Percentiles rank a stretch among this genome's conserved stretches.
Conservation (phyloP, 2,797 vertebrate genomes). For the Protosalanx chinensis region DNA sequence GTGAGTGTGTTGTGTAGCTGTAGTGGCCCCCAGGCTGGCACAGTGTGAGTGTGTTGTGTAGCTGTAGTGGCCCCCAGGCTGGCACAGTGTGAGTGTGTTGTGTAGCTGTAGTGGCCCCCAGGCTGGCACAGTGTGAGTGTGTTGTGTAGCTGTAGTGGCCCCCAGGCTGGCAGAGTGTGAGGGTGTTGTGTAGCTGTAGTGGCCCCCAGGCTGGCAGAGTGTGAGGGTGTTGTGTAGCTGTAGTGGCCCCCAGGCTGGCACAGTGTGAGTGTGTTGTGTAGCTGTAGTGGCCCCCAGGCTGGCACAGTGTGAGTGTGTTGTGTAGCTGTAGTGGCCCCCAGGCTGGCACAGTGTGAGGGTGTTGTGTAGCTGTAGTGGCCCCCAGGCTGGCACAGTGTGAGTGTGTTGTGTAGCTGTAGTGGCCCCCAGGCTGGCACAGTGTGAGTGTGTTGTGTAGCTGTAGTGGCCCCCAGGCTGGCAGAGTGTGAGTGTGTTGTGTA, state of each 20-base stretch:
- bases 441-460: neutral
- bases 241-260: neutral
- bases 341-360: neutral
- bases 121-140: neutral
- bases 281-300: neutral
- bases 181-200: neutral
- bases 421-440: too few species aligned
- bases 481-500: neutral
- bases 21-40: neutral
- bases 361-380: neutral
- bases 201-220: too few species aligned
- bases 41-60: neutral
- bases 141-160: too few species aligned
- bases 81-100: too few species aligned
- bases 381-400: too few species aligned
- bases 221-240: neutral
- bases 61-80: neutral
- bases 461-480: neutral
- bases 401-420: neutral
- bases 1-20: neutral
- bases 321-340: neutral
- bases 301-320: too few species aligned
- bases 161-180: too few species aligned
- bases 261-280: neutral
- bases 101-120: neutral